These are phyloP conservation scores for Chalcosyrphus nemorum DNA, from an alignment of 2,888 invertebrate species.

Conservation along the genomic window DNA sequence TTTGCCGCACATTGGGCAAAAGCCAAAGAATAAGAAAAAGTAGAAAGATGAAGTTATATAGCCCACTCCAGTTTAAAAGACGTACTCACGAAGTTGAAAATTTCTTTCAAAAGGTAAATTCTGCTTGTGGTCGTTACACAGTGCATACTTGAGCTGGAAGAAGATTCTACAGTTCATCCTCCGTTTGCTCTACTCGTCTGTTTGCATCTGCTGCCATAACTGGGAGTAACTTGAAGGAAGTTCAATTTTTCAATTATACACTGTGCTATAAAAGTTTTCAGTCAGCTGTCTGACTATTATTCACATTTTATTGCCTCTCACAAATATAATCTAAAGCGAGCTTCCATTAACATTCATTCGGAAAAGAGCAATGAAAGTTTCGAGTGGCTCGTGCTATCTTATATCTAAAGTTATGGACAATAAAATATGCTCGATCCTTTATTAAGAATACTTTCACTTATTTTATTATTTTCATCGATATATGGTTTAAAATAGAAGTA, in stretches of 20 bases:
- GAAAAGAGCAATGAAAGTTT: too few relatives aligned
- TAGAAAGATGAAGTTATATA: slow-evolving; percentile 30
- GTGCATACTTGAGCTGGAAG: slow-evolving; percentile 21
- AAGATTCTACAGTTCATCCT: not conserved
- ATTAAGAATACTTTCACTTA: too few relatives aligned
- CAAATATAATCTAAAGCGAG: too few relatives aligned
- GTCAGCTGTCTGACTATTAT: not conserved
- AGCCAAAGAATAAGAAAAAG: slow-evolving; percentile 21
- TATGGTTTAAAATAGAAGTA: too few relatives aligned
- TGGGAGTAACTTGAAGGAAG: slow-evolving; percentile 37
- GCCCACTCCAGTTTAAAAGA: slow-evolving; percentile 27
- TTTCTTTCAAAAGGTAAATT: slow-evolving; percentile 46
- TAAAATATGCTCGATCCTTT: too few relatives aligned
- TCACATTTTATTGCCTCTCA: too few relatives aligned
- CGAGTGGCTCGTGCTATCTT: too few relatives aligned
- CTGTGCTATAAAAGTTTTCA: slow-evolving; percentile 36
- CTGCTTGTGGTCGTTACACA: not conserved
- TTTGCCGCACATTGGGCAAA: slow-evolving; percentile 32
- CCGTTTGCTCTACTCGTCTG: slow-evolving; percentile 23
- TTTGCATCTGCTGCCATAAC: slow-evolving; percentile 35
- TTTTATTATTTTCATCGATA: too few relatives aligned
- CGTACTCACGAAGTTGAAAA: slow-evolving; percentile 42
- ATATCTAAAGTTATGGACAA: too few relatives aligned
- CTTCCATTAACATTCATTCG: too few relatives aligned
- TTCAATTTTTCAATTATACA: slow-evolving; percentile 66